Base-by-base conservation (phyloP, 1,140 invertebrate species). In the Cotesia vestalis region DNA sequence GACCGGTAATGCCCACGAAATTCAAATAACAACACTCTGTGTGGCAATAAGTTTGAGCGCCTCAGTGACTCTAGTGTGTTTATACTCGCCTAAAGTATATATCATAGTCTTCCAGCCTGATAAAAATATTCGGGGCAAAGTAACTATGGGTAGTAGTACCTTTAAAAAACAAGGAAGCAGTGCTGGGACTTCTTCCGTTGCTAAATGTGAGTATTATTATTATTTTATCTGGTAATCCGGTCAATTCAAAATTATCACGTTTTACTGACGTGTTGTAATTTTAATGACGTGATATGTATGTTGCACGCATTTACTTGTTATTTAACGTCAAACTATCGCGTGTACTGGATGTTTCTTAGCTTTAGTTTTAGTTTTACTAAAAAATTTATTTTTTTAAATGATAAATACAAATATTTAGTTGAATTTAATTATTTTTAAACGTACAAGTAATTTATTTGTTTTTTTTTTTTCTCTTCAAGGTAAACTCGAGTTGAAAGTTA, bases 71-170 rank as follows among this genome's bases (percentile, higher is more conserved):
- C 85, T 94, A 0, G 90, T 90, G 20, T 94, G 92, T 79, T 85
- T 94, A 0, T 94, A 94, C 81, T 89, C 89, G 34, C 93, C 92
- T 0, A 94, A 94, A 84, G 88, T 94, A 66, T 91, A 92, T 85
- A 91, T 93, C 59, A 91, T 93, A 69, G 81, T 92, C 72, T 91
- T 92, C 80, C 91, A 92, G 77, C 92, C 92, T 1, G 90, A 92
- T 78, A 93, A 93, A 78, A 93, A 86, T 71, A 81, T 81, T 40
- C 79, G 84, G 2, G 78, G 81, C 60, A 86, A 85, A 70, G 83
- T 84, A 35, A 83, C 78, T 27, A 78, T 82, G 69, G 77, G 78
- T 34, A 79, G 79, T 11, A 82, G 78, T 61, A 86, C 84, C 6
- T 83, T 85, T 51, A 85, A 84, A 76, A 86, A 83, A 68, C 83